Conservation (phyloP, 2,797 vertebrate species). For the Phrynocephalus guinanensis region DNA sequence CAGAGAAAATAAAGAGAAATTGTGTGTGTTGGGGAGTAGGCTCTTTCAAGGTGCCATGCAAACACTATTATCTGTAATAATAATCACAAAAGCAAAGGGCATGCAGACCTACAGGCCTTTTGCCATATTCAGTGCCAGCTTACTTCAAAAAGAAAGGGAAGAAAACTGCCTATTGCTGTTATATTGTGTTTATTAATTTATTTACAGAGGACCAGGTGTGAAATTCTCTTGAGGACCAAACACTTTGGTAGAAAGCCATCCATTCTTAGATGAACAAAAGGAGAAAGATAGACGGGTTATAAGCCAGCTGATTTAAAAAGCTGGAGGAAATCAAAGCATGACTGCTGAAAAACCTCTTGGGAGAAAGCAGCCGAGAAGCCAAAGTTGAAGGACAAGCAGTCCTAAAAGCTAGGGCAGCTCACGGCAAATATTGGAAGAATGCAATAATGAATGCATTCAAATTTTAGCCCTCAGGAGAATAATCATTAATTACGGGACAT, state of each 20-base stretch:
- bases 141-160: not conserved
- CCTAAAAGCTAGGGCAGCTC: not conserved
- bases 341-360: slow-evolving; percentile 1
- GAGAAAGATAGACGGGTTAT: slow-evolving; percentile 7
- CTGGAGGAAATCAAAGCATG: slow-evolving; percentile 18
- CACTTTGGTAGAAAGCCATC: not conserved
- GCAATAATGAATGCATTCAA: slow-evolving; percentile 36
- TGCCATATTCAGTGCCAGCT: accelerated
- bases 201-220: slow-evolving; percentile 11
- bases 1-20: not conserved
- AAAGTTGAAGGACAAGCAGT: slow-evolving; percentile 30
- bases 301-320: slow-evolving; percentile 20
- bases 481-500: slow-evolving; percentile 34
- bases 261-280: slow-evolving; percentile 20
- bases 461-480: slow-evolving; percentile 30
- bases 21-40: not conserved
- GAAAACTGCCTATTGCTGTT: not conserved
- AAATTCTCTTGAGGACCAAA: slow-evolving; percentile 15
- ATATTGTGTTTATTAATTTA: not conserved
- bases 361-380: not conserved
- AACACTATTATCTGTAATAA: not conserved
- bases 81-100: accelerated
- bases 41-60: not conserved
- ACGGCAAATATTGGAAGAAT: slow-evolving; percentile 27
- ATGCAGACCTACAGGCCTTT: not conserved